These are phyloP conservation scores for Diarsia dahlii DNA, from an alignment of 2,888 invertebrate genomes.

Conservation along the genomic window DNA sequence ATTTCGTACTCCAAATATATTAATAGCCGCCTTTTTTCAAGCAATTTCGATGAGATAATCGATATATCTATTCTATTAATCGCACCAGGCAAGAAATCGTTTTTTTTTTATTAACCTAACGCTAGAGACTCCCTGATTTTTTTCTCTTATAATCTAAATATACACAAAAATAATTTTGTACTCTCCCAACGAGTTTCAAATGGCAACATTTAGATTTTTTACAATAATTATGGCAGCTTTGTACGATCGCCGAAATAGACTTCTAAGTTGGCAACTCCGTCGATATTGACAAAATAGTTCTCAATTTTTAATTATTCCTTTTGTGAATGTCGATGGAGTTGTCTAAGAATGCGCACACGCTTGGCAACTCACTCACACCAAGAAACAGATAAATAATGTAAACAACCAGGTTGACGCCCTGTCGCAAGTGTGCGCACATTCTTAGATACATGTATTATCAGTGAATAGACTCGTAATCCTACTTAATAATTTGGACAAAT, in stretches of 20 bases:
- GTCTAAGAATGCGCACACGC: slow-evolving; percentile 47
- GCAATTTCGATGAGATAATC: slow-evolving; percentile 74
- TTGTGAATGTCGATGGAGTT: slow-evolving; percentile 39
- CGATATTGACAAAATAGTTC: slow-evolving; percentile 60
- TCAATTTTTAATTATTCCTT: slow-evolving; percentile 48
- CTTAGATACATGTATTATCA: slow-evolving; percentile 57
- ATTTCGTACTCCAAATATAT: slow-evolving; percentile 66
- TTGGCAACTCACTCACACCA: slow-evolving; percentile 20
- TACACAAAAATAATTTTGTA: slow-evolving; percentile 91
- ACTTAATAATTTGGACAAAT: slow-evolving; percentile 64
- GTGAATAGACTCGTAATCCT: slow-evolving; percentile 65
- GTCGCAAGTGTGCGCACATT: slow-evolving; percentile 24
- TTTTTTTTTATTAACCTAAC: slow-evolving; percentile 80
- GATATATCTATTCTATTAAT: slow-evolving; percentile 75
- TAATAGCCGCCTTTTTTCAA: slow-evolving; percentile 64
- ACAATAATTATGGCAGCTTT: slow-evolving; percentile 86
- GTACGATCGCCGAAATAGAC: slow-evolving; percentile 79
- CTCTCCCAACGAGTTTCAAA: slow-evolving; percentile 89
- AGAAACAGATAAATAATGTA: slow-evolving; percentile 45
- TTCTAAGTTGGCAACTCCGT: slow-evolving; percentile 55
- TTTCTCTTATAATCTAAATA: slow-evolving; percentile 88
- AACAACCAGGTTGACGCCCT: slow-evolving; percentile 30
- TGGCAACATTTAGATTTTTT: slow-evolving; percentile 85
- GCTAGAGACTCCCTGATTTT: slow-evolving; percentile 90
- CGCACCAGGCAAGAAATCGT: slow-evolving; percentile 88